These are phyloP conservation scores for Stomatorhinus ivindoensis DNA, from an alignment of 2,113 vertebrate genomes.

Conservation along the genomic window DNA sequence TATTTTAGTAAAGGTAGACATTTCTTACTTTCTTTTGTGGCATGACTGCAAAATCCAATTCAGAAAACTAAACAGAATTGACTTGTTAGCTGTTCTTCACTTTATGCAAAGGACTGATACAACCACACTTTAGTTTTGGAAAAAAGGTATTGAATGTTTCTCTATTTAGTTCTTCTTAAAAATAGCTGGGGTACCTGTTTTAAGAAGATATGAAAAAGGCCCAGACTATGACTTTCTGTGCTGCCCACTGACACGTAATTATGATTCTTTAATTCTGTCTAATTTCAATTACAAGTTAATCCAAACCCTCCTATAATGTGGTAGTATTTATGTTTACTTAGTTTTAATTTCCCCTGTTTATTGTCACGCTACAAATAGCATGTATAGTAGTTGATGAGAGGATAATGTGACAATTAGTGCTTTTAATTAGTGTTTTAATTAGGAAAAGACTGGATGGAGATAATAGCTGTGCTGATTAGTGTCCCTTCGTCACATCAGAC, in stretches of 20 bases:
- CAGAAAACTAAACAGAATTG: background rate
- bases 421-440: conserved; percentile 1
- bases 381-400: conserved; percentile 3
- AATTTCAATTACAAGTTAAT: background rate
- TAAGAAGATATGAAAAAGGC: background rate
- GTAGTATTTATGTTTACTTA: background rate
- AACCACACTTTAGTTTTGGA: background rate
- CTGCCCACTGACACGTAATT: background rate
- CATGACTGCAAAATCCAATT: background rate
- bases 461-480: background rate
- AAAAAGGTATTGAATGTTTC: background rate
- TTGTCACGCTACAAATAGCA: background rate
- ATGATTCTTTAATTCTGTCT: background rate
- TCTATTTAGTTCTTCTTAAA: background rate
- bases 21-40: background rate
- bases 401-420: background rate
- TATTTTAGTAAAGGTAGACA: background rate
- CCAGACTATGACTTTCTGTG: background rate
- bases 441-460: background rate
- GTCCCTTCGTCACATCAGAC: background rate
- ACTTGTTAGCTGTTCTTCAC: background rate
- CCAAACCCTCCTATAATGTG: background rate
- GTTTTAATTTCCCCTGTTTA: conserved; percentile 7
- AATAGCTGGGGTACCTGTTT: background rate
- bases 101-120: background rate